A percentile compares a stretch with the other conserved stretches of the same genome.
Conservation (phyloP, 2,888 invertebrate genomes). For the Petrophora chlorosata region DNA sequence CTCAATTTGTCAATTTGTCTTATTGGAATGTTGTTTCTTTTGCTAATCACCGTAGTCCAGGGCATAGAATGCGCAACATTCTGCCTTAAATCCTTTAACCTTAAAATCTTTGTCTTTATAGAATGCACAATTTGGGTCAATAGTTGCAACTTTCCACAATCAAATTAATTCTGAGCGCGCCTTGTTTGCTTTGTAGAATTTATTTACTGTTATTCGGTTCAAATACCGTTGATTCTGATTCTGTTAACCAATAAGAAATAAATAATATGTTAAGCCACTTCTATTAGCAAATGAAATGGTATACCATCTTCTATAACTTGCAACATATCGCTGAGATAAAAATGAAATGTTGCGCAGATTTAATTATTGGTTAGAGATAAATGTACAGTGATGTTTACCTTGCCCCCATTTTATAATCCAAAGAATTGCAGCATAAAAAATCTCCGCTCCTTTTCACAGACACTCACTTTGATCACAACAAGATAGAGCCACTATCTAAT, state of each 20-base stretch:
- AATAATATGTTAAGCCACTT: too few species aligned
- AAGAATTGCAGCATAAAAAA: conserved; percentile 32
- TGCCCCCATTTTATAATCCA: conserved; percentile 61
- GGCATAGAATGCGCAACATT: too few species aligned
- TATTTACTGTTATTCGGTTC: conserved; percentile 22
- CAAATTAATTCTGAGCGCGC: conserved; percentile 44
- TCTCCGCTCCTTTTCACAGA: conserved; percentile 19
- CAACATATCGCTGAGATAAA: not conserved
- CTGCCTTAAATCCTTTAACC: too few species aligned
- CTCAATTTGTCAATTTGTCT: too few species aligned
- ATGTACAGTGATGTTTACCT: conserved; percentile 54
- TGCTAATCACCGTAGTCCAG: too few species aligned
- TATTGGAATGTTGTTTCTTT: too few species aligned
- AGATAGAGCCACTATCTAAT: conserved; percentile 14
- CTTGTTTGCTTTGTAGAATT: conserved; percentile 36
- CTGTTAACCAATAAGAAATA: too few species aligned
- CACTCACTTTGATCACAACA: conserved; percentile 29
- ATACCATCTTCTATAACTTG: not conserved
- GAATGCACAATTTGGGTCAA: conserved; percentile 33
- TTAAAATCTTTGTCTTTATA: too few species aligned
- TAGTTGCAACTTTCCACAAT: conserved; percentile 43
- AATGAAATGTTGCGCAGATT: not conserved
- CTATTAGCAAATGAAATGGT: not conserved
- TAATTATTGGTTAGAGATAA: too few species aligned
- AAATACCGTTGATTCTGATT: conserved; percentile 16